A percentile compares a stretch with the other conserved stretches of the same genome.
These are phyloP conservation scores for Acanthopleura granulata DNA, from an alignment of 2,888 invertebrate genomes.

Conservation along the genomic window DNA sequence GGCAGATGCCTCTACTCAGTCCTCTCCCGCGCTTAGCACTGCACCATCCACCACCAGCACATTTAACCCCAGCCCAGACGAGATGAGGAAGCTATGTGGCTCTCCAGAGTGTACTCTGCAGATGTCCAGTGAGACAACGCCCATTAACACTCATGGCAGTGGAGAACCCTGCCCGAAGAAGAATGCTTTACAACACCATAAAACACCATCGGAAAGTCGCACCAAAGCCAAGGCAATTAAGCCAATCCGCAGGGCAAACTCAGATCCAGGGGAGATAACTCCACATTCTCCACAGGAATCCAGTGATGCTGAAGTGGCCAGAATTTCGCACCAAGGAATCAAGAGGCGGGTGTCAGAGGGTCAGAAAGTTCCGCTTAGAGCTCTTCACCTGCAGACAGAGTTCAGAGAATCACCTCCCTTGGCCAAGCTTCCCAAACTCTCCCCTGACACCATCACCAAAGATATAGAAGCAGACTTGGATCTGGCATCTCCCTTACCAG, in stretches of 20 bases:
- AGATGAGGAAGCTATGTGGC: not conserved
- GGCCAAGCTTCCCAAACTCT: constrained; percentile 40
- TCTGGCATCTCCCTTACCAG: constrained; percentile 25
- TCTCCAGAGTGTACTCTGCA: constrained; percentile 35
- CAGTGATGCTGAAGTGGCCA: constrained; percentile 24
- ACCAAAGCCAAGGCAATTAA: not conserved
- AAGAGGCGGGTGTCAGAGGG: not conserved
- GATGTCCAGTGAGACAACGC: constrained; percentile 37
- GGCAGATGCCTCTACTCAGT: constrained; percentile 40
- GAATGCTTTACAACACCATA: not conserved
- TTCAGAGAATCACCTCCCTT: constrained; percentile 42
- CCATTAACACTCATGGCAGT: constrained; percentile 25
- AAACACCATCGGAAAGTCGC: not conserved
- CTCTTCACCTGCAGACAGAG: constrained; percentile 49
- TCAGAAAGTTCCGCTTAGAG: constrained; percentile 41
- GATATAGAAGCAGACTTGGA: constrained; percentile 25
- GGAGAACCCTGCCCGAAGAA: not conserved
- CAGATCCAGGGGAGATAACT: constrained; percentile 28
- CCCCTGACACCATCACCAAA: constrained; percentile 19
- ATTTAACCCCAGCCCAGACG: not conserved
- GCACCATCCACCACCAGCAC: not conserved
- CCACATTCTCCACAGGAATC: constrained; percentile 41
- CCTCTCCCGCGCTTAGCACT: constrained; percentile 23
- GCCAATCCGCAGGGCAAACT: constrained; percentile 9
- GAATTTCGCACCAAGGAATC: constrained; percentile 19